Evolutionary conservation across 2,113 vertebrate genomes (phyloP).

Genomic region (Perca schrenkii): DNA sequence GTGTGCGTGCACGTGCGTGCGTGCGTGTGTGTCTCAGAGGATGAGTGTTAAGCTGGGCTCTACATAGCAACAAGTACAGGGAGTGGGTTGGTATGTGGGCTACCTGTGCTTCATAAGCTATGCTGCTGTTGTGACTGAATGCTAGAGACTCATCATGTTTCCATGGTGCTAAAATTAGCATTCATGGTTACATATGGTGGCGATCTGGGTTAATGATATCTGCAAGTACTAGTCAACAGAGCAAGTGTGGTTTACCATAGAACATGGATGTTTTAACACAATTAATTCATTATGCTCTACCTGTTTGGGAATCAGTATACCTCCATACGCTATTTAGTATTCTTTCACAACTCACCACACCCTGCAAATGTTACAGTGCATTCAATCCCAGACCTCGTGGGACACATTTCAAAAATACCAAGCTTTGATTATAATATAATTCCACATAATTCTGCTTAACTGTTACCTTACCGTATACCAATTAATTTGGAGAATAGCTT

Average conservation of each 20-base stretch:
- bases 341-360: background rate
- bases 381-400: background rate
- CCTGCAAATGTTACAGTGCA: background rate
- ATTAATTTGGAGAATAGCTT: background rate
- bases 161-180: slow-evolving; percentile 35
- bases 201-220: slow-evolving; percentile 21
- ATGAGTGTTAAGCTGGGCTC: slow-evolving; percentile 46
- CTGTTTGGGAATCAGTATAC: background rate
- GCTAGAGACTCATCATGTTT: slow-evolving; percentile 31
- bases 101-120: slow-evolving; percentile 42
- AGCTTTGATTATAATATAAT: background rate
- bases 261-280: background rate
- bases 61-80: slow-evolving; percentile 47
- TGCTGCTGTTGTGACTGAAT: slow-evolving; percentile 35
- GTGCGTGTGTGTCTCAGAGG: slow-evolving; percentile 18
- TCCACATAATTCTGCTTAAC: background rate
- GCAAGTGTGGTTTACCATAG: background rate
- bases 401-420: background rate
- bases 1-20: background rate
- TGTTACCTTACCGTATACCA: background rate
- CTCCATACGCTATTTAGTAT: too few relatives aligned
- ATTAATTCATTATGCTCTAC: background rate
- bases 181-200: slow-evolving; percentile 1
- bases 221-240: background rate
- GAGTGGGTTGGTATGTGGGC: slow-evolving; percentile 47